Evolutionary conservation across 2,113 vertebrate species (phyloP).

Genomic region (Hemiscyllium ocellatum): DNA sequence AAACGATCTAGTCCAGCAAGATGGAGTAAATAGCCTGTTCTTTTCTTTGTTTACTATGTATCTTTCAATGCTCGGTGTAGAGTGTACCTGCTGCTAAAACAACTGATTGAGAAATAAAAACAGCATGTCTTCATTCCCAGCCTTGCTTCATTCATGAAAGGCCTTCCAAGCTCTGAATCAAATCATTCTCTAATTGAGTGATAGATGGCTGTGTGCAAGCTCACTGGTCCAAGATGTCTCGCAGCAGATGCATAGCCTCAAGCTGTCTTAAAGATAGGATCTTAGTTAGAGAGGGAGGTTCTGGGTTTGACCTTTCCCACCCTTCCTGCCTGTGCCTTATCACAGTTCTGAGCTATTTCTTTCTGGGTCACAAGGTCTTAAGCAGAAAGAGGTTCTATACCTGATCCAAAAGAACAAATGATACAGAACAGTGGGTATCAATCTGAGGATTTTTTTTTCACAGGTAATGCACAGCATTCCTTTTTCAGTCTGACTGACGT

Average conservation of each 20-base stretch:
- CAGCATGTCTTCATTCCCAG: background rate
- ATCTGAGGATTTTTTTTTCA: background rate
- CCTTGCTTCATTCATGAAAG: background rate
- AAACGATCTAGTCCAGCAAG: background rate
- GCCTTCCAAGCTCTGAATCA: background rate
- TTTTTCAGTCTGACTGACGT: background rate
- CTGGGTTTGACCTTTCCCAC: slow-evolving; percentile 32
- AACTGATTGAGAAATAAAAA: background rate
- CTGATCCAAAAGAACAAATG: background rate
- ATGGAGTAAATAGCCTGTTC: background rate
- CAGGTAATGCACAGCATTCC: slow-evolving; percentile 1
- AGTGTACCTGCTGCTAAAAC: background rate
- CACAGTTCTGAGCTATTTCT: slow-evolving; percentile 15
- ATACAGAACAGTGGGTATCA: background rate
- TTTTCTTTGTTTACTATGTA: background rate
- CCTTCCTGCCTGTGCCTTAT: slow-evolving; percentile 22
- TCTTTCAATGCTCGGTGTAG: background rate
- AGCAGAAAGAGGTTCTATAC: slow-evolving; percentile 3
- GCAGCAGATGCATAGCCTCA: slow-evolving; percentile 22
- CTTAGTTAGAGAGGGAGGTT: background rate
- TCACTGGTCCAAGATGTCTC: background rate
- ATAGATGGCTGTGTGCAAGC: background rate
- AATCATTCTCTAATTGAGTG: slow-evolving; percentile 6
- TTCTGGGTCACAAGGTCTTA: slow-evolving; percentile 28
- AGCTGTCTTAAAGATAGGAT: slow-evolving; percentile 14